Evolutionary conservation across 2,888 invertebrate species (phyloP), one percentile per base, ranked within the genome.

Genomic region (Timandra comae): DNA sequence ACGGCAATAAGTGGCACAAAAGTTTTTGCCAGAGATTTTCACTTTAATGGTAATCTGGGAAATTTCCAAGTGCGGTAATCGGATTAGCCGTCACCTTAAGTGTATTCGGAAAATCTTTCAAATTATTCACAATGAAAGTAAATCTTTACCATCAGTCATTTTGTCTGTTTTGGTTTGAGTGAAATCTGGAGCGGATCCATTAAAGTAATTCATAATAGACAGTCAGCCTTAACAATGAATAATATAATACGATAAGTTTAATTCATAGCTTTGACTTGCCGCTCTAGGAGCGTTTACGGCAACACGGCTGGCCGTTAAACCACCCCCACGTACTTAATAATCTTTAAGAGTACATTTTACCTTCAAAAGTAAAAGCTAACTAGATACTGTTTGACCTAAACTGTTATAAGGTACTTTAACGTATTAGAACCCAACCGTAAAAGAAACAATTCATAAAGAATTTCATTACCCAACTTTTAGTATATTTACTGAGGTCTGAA

Each of bases 11-110:
- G 66, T 65, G 56, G 58, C 58, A 57, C 56, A 54, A 69, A 69
- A 69, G 61, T 74, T 75, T 72, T 56, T 55, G 49, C 59, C 24
- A 48, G 56, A 63, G 67, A 66, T 73, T 73, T 71, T 56, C 65
- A 64, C 65, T 61, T 67, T 71, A 65, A 71, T 67, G 65, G 62
- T 71, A 69, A 71, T 72, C 69, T 70, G 62, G 50, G 58, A 67
- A 68, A 60, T 58, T 68, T 61, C 46, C 50, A 61, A 68, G 61
- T 60, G 62, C 58, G 62, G 53, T 69, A 69, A 73, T 68, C 63
- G 64, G 68, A 70, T 71, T 69, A 68, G 46, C 56, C 56, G 60
- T 52, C 60, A 64, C 57, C 60, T 61, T 56, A 52, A 62, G 63
- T 65, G 59, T 66, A 60, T 66, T 66, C 57, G 62, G 49, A 50